phyloP scores from a whole-genome alignment of 2,888 invertebrate genomes.

The Ptilodon capucinus region DNA sequence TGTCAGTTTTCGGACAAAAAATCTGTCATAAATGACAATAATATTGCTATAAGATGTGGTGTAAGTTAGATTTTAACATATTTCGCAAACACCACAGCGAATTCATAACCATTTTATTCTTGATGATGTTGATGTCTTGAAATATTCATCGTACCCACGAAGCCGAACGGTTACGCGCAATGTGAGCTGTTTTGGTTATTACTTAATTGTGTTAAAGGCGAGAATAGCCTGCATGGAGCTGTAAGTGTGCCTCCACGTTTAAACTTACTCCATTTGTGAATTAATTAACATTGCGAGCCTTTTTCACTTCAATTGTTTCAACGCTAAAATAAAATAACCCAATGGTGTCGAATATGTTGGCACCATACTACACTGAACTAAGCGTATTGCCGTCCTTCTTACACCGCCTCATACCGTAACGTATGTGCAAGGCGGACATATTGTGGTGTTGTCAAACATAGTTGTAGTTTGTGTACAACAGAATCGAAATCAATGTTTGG shows the following conservation, averaged over 20 bases:
- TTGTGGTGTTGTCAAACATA: too few relatives aligned
- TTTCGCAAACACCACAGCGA: too few relatives aligned
- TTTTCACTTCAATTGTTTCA: conserved; percentile 29
- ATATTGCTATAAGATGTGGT: neutral
- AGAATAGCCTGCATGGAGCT: conserved; percentile 12
- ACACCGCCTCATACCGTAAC: too few relatives aligned
- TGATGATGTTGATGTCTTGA: neutral
- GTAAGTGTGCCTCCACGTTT: neutral
- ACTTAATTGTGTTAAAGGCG: conserved; percentile 6
- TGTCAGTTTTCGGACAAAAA: too few relatives aligned
- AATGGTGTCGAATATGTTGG: too few relatives aligned
- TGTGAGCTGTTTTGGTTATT: conserved; percentile 2
- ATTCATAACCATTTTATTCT: conserved; percentile 18
- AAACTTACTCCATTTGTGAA: conserved; percentile 12
- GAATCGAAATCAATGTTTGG: too few relatives aligned
- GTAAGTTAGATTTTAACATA: neutral
- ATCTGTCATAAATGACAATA: neutral
- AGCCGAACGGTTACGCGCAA: neutral
- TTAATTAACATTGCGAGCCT: conserved; percentile 1
- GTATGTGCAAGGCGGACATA: too few relatives aligned
- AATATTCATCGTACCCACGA: conserved; percentile 4
- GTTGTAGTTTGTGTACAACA: too few relatives aligned
- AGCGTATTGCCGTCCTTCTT: too few relatives aligned
- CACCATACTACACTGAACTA: too few relatives aligned
- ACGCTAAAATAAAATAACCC: conserved; percentile 26